A percentile compares a stretch with the other conserved stretches of the same genome.
Conservation (phyloP, 2,888 invertebrate species). For the Platypus cylindrus region DNA sequence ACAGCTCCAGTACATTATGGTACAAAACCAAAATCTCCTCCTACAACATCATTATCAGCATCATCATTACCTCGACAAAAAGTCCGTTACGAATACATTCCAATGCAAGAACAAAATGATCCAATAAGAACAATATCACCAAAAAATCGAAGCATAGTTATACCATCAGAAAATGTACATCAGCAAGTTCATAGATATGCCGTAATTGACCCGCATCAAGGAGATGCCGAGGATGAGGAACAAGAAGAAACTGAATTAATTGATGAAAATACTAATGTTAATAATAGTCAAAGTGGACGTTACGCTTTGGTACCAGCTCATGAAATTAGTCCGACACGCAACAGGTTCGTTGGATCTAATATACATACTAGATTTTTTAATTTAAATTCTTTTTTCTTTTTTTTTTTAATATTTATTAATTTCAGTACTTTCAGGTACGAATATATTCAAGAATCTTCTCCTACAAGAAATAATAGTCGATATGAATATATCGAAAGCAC, state of each 20-base stretch:
- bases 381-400: background rate
- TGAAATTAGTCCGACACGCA: too few relatives aligned
- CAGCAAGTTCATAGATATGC: constrained; percentile 30
- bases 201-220: constrained; percentile 31
- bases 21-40: too few relatives aligned
- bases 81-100: constrained; percentile 43
- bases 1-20: too few relatives aligned
- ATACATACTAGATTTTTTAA: too few relatives aligned
- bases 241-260: constrained; percentile 42
- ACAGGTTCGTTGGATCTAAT: constrained; percentile 2
- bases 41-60: too few relatives aligned
- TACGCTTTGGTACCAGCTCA: constrained; percentile 30
- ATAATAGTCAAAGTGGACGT: too few relatives aligned
- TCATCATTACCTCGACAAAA: constrained; percentile 11
- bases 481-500: constrained; percentile 25
- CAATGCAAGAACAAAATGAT: constrained; percentile 32
- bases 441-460: constrained; percentile 21
- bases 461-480: constrained; percentile 14
- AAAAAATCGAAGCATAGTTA: constrained; percentile 31
- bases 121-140: constrained; percentile 35
- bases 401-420: too few relatives aligned
- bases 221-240: constrained; percentile 52
- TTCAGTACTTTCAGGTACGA: constrained; percentile 19
- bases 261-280: constrained; percentile 16
- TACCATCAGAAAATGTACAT: constrained; percentile 44